A percentile compares a stretch with the other conserved stretches of the same genome.
These are phyloP conservation scores for Pygoscelis adeliae DNA, from an alignment of 2,113 vertebrate genomes.

Conservation along the genomic window DNA sequence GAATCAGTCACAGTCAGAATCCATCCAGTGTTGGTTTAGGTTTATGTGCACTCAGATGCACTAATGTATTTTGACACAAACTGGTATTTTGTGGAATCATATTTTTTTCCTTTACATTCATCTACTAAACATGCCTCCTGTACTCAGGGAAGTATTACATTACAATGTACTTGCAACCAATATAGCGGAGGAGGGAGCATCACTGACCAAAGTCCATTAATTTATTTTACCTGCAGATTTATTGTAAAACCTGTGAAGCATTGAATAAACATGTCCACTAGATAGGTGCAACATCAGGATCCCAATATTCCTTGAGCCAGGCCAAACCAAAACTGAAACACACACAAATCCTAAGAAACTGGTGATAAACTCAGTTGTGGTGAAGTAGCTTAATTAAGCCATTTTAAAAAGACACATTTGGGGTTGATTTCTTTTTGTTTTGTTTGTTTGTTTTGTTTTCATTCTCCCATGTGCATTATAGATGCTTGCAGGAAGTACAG, in stretches of 20 bases:
- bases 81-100: not conserved
- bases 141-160: not conserved
- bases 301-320: not conserved
- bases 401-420: not conserved
- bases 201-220: not conserved
- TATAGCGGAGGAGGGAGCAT: not conserved
- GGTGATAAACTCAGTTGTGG: not conserved
- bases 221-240: conserved; percentile 10
- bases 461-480: not conserved
- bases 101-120: not conserved
- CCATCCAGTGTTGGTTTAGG: not conserved
- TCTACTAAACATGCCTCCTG: not conserved
- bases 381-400: not conserved
- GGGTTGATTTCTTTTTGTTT: not conserved
- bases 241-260: not conserved
- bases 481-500: not conserved
- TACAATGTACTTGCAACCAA: not conserved
- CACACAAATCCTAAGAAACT: not conserved
- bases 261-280: not conserved
- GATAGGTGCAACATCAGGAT: not conserved
- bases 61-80: not conserved
- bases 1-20: not conserved
- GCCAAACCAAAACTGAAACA: not conserved
- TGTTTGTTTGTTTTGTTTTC: not conserved
- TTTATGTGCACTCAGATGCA: not conserved